Evolutionary conservation across 35 echinoderm and acorn worm genomes (phyloP), one percentile per base, ranked within the genome.

Genomic region (Apostichopus californicus): DNA sequence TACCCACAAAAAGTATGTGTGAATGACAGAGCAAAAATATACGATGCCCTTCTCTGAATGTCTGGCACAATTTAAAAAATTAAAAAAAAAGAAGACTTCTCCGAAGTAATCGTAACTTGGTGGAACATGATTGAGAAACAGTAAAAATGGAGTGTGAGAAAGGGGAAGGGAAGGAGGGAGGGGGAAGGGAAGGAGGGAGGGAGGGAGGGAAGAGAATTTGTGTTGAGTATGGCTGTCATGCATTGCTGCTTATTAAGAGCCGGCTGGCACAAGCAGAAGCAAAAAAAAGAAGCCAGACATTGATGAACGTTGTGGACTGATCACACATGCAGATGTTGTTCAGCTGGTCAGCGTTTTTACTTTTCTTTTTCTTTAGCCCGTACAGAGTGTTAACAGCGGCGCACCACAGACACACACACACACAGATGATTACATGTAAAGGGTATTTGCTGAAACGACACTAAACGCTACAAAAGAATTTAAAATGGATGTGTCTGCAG

Each of bases 221-320:
- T 73, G 68, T 89, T 89, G 57, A 89, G 58, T 72, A 89, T 66
- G 9, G 61, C 63, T 72, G 57, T 89, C 86, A 89, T 89, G 86
- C 86, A 89, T 65, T 21, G 57, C 64, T 64, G 86, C 20, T 87
- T 66, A 75, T 34, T 21, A 65, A 59, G n/a, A 14, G 25, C 59
- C 58, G 24, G 86, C 60, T 59, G 81, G 22, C 86, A 89, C 57
- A 89, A 73, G 86, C 86, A 72, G 61, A 89, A 89, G 63, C 86
- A 46, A n/a, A 89, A 89, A 88, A 46, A n/a, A 89, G 60, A 88
- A 89, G 86, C 86, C 63, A 66, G 60, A 89, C 86, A 89, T 14
- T 72, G 64, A 21, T 25, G 7, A 75, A 75, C n/a, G 17, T 82
- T 82, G 22, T 34, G 9, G 28, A 15, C 71, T 18, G 15, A 75